Base-by-base conservation (phyloP, 2,888 invertebrate genomes). In the Parapristionchus giblindavisi region DNA sequence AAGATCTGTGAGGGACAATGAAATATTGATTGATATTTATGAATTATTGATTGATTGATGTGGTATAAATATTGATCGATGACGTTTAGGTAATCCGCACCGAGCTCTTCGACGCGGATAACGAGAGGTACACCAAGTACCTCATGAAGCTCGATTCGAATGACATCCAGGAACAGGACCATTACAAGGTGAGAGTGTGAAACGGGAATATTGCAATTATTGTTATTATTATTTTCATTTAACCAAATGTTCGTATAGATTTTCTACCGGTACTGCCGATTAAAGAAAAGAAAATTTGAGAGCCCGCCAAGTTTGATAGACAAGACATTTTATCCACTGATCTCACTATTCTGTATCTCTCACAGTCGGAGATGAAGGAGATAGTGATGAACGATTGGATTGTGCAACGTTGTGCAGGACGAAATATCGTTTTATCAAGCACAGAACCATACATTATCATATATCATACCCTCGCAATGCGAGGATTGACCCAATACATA, bases 161-260 rank as follows among this genome's bases (percentile, higher is more conserved):
- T 34, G 72, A 79, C 51, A 85, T 87, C 40, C 87, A 91, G 91
- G 92, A 94, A 85, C 97, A 98, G 90, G 97, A 97, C 89, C 97
- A 97, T 89, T 97, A 97, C 89, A 93, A 93, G 38, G 70, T 71
- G 14, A 56, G 11, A 38, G 17, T 14, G 11, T 36, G 6, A 63
- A 38, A 8, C n/a, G 1, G 1, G 5, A 43, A 27, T 21, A 6
- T 27, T 65, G 5, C 43, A 24, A 29, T 1, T 65, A 43, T 24
- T 40, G 24, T n/a, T 24, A n/a, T 63, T 38, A 40, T 63, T 63
- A 43, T 29, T 11, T 24, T 11, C 27, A 34, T 21, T 5, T 29
- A 24, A 61, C 24, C 6, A 6, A n/a, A 6, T n/a, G n/a, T 17
- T 54, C n/a, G 24, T n/a, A 14, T 54, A 6, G 56, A 54, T 24